These are phyloP conservation scores for Mystacornis crossleyi DNA, from an alignment of 2,113 vertebrate species.

Conservation along the genomic window DNA sequence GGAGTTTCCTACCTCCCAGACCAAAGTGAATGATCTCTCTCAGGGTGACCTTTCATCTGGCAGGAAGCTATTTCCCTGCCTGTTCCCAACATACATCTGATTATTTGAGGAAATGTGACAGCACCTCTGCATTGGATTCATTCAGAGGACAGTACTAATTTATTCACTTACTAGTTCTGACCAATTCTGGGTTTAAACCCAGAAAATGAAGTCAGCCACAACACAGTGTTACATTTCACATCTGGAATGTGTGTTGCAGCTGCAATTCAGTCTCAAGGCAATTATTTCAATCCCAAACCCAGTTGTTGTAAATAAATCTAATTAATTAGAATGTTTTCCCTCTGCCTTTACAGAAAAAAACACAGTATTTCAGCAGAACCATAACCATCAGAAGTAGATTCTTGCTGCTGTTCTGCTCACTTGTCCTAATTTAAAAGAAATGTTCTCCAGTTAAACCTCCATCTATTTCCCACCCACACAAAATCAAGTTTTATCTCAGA, in stretches of 20 bases:
- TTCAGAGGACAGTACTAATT: neutral
- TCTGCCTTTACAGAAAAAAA: neutral
- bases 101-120: neutral
- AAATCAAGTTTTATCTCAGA: conserved; percentile 2
- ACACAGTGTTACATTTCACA: neutral
- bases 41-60: neutral
- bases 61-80: neutral
- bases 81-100: neutral
- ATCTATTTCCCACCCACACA: conserved; percentile 33
- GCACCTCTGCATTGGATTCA: neutral
- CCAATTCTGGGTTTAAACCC: neutral
- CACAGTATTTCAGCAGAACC: neutral
- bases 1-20: neutral
- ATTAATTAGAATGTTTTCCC: conserved; percentile 27
- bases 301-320: conserved; percentile 31
- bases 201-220: neutral
- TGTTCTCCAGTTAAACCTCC: neutral
- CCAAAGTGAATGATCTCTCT: neutral
- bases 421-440: neutral
- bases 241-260: conserved; percentile 34
- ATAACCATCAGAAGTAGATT: neutral
- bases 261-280: conserved; percentile 27
- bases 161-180: neutral
- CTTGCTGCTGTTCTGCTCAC: neutral
- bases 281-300: conserved; percentile 19